Base-by-base conservation (phyloP, 2,113 vertebrate species). In the Dascyllus trimaculatus region DNA sequence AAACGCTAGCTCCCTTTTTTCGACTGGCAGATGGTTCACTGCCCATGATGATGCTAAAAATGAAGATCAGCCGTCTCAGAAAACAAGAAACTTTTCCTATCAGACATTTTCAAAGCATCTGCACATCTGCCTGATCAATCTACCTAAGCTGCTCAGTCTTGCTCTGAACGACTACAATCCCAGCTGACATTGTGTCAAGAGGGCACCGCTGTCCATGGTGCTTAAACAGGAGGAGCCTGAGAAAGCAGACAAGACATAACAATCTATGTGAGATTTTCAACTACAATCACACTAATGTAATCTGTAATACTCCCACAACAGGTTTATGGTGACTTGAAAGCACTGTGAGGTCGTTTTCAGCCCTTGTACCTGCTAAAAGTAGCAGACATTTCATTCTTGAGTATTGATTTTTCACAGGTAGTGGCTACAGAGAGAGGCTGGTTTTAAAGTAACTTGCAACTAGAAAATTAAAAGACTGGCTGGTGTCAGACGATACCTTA, bases 11-110 rank as follows among this genome's bases (percentile, higher is more conserved):
- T 63, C 17, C 49, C 35, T 17, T 26, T 9, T 25, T 9, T 8
- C 29, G 38, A 35, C 5, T 3, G 32, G 25, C 65, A 58, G 57
- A 51, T 68, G 71, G 71, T 52, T 69, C 76, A 19, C 90, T 92
- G 81, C 91, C 92, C 88, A 15, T 66, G 90, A 15, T 66, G 90
- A 89, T 89, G 78, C 91, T 93, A 35, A 85, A 92, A 43, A 6
- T 15, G 29, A 6, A 29, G 29, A 6, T 29, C 66, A 62, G 67
- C 61, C 57, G 79, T 62, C 26, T 26, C 35, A 18, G 43, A 58
- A 57, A 69, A 46, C 54, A 78, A 74, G 73, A 38, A 40, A 25
- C 61, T n/a, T n/a, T 35, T 35, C 32, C 6, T 40, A 43, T 24
- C n/a, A 15, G 18, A 32, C 65, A 29, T 29, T 29, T 29, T 29